These are phyloP conservation scores for Alexandromys fortis DNA, from an alignment of 2,113 vertebrate species.

Conservation along the genomic window DNA sequence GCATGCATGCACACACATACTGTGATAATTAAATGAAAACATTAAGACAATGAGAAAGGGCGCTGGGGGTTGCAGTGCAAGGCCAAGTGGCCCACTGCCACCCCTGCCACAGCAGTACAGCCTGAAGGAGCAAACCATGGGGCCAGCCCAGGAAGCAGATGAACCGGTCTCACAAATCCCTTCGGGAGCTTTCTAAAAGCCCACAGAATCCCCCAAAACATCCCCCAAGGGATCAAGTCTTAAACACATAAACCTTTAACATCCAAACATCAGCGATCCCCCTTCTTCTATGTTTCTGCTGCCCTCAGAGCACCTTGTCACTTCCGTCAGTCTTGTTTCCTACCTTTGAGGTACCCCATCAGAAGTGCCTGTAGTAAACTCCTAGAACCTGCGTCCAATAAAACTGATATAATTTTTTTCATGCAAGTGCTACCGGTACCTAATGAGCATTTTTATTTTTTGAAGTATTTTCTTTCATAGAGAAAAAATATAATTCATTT, in stretches of 20 bases:
- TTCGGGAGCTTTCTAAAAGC: neutral
- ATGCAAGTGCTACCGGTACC: slow-evolving; percentile 45
- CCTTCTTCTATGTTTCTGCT: neutral
- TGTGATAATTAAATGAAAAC: neutral
- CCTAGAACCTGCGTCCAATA: neutral
- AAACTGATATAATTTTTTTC: neutral
- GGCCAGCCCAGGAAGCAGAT: neutral
- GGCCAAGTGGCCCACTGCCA: too few species aligned
- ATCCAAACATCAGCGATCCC: neutral
- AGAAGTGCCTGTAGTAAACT: neutral
- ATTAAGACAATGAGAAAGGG: neutral
- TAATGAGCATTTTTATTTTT: slow-evolving; percentile 72
- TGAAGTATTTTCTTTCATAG: slow-evolving; percentile 68
- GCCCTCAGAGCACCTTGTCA: neutral
- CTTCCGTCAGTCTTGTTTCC: neutral
- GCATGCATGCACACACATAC: neutral
- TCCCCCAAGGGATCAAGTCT: neutral
- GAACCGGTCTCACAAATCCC: neutral
- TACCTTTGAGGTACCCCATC: neutral
- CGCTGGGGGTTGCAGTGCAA: neutral
- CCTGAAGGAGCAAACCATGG: neutral
- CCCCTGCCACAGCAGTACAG: neutral
- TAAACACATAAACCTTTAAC: neutral
- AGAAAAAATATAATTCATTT: slow-evolving; percentile 78
- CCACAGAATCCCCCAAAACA: neutral